Evolutionary conservation across 2,797 vertebrate species (phyloP), one percentile per base, ranked within the genome.

Genomic region (Poecilia picta): DNA sequence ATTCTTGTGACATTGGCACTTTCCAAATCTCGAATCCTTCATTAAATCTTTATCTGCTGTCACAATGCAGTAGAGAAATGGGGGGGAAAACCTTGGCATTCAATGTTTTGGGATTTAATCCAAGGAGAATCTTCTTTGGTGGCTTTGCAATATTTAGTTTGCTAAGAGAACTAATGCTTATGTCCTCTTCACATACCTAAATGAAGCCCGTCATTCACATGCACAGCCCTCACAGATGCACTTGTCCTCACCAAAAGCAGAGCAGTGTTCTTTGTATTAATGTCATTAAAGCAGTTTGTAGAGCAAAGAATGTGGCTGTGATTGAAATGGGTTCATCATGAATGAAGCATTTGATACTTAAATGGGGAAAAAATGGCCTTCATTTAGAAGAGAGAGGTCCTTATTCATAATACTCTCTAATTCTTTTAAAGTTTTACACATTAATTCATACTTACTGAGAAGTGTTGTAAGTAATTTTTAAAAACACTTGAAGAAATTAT

Each of bases 31-130:
- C 73, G 45, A 10, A 66, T 72, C 36, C 20, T 81, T 62, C 80
- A 79, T 89, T 78, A 82, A 79, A 53, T 83, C 77, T 88, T 82
- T 87, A 81, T 73, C 72, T 73, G 33, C 59, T 39, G 82, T 80
- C 75, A 79, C 64, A 76, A 51, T 36, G 5, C 80, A 51, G 57
- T 43, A n/a, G 39, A 73, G 28, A 83, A 88, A 77, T 33, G 3
- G 25, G 28, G 28, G 4, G 0, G 3, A n/a, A 71, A 43, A 20
- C 72, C 78, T 83, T 89, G 64, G 76, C 51, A 53, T 80, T 82
- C 59, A 62, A 39, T 75, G 39, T 78, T 18, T 68, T 68, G 25
- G 66, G 64, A 8, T 36, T 75, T 78, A 43, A 75, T 83, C 55
- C 74, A 80, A 82, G 3, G 49, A 83, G 15, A 79, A 31, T 15